Evolutionary conservation across 2,888 invertebrate genomes (phyloP), one percentile per base, ranked within the genome.

Genomic region (Chorisops tibialis): DNA sequence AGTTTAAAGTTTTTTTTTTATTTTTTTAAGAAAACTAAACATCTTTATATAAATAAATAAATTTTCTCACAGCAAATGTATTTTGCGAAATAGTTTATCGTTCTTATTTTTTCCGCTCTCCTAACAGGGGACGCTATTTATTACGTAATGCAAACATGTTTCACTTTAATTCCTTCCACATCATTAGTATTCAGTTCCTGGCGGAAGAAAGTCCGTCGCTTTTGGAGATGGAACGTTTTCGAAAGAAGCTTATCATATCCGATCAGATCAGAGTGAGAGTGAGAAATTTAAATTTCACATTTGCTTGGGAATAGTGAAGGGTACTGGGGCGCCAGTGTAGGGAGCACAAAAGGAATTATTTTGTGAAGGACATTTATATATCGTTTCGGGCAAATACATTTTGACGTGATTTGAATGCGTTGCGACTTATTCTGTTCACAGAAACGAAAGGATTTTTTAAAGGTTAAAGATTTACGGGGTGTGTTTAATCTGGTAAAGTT

Each of bases 321-420:
- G 35, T 21, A 14, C n/a, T 30, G 16, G 45, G 45, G 30, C 14
- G 4, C 11, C 30, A 4, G 50, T 30, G 9, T 18, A 35, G 19
- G 19, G 14, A 21, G 3, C 5, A 6, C 45, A 4, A 18, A 14
- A 14, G 21, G 4, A 19, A 37, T 19, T 51, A 16, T 52, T 41
- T 59, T 19, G 22, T 51, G 16, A 38, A 38, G 19, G 38, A 7
- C 12, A 38, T 38, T 19, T 51, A 51, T n/a, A 51, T 54, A 54
- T 54, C 58, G 48, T 54, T 37, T 49, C 49, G 48, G 56, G 54
- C 50, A 63, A 54, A 63, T 61, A 54, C 39, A 56, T 43, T 43
- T 38, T 56, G 43, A 63, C 63, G 63, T 63, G 63, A 60, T 61
- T 63, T 61, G 63, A 63, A 63, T 63, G 50, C 49, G 41, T 49